Percentiles rank a stretch among this genome's conserved stretches.
These are phyloP conservation scores for Pteromalus puparum DNA, from an alignment of 1,140 invertebrate species.

Conservation along the genomic window DNA sequence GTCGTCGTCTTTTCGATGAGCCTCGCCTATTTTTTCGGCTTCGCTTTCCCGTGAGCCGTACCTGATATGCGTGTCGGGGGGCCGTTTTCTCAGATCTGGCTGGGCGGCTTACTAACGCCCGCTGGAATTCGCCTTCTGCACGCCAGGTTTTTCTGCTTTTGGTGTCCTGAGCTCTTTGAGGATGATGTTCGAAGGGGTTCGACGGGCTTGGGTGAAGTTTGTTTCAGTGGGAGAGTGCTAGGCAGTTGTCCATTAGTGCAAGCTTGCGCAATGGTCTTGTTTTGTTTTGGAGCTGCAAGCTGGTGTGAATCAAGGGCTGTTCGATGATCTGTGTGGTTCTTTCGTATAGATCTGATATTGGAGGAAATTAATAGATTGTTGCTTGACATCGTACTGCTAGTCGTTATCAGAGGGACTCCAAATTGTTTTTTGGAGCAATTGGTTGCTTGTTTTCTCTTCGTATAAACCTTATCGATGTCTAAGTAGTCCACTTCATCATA, in stretches of 20 bases:
- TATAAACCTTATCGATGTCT: background rate
- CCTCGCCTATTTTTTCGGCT: constrained; percentile 7
- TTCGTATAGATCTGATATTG: too few relatives aligned
- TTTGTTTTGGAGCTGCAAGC: background rate
- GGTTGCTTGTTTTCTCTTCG: too few relatives aligned
- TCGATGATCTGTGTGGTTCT: background rate
- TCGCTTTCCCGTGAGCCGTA: background rate
- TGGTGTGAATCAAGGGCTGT: too few relatives aligned
- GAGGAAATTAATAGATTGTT: too few relatives aligned
- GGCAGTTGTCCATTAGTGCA: background rate
- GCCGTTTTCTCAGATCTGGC: background rate
- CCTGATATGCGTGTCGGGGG: background rate
- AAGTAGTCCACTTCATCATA: background rate
- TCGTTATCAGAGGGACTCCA: background rate
- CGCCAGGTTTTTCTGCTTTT: background rate
- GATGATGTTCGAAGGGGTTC: background rate
- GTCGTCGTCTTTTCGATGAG: background rate
- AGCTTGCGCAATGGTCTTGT: background rate
- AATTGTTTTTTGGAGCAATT: background rate
- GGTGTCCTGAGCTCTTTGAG: background rate
- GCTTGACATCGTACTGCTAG: too few relatives aligned
- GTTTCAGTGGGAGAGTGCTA: too few relatives aligned
- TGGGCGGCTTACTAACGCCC: background rate
- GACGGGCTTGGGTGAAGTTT: background rate
- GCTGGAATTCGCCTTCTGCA: background rate